Base-by-base conservation (phyloP, 2,797 vertebrate genomes). In the Orientallactaga sibirica region DNA sequence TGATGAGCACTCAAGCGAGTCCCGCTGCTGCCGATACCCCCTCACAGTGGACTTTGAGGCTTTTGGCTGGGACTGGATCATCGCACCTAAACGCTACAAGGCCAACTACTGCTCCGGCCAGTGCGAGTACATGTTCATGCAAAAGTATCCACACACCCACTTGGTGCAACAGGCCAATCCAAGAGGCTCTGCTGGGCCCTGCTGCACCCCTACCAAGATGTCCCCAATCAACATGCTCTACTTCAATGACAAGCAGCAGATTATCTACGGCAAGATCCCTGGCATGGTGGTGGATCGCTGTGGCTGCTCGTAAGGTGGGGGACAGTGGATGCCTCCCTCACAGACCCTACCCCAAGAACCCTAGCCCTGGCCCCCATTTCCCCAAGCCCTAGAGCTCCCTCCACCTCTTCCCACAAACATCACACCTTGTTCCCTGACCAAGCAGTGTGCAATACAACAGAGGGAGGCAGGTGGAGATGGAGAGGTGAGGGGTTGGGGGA, bases 41-140 rank as follows among this genome's bases (percentile, higher is more conserved):
- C 99, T 99, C 82, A 99, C 99, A 0, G 99, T 99, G 96, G 99
- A 99, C 98, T 99, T 99, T 84, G 99, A 99, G 97, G 99, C 99
- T 2, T 99, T 99, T 25, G 99, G 99, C 96, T 99, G 99, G 99
- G 99, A 99, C 98, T 99, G 99, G 99, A 99, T 99, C 98, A 99
- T 99, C 96, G 99, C 99, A 1, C 99, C 99, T 92, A 99, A 99
- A 97, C 99, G 99, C 86, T 99, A 99, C 98, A 99, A 99, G 98
- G 99, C 99, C 98, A 99, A 99, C 98, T 99, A 99, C 97, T 99
- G 99, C 98, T 99, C 99, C 7, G 99, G 99, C 97, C 99, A 99
- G 97, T 99, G 99, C 98, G 99, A 99, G 98, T 99, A 99, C 98
- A 99, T 99, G 99, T 99, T 99, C 98, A 99, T 99, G 99, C 99